Percentiles rank a stretch among this genome's conserved stretches.
Evolutionary conservation across 2,888 invertebrate genomes (phyloP).

Genomic region (Eledone cirrhosa): DNA sequence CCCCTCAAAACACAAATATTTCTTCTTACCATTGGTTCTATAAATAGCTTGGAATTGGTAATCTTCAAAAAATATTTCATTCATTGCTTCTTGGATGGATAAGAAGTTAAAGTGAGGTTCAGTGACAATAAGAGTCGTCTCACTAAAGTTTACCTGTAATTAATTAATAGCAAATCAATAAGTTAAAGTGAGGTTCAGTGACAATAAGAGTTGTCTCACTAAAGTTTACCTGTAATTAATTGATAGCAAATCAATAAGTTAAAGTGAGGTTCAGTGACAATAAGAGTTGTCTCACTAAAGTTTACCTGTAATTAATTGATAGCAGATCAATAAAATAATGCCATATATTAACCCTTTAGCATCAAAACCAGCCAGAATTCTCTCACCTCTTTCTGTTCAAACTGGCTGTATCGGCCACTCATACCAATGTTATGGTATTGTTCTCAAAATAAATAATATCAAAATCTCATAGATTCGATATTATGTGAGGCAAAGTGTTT

Average conservation of each 20-base stretch:
- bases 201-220: constrained; percentile 82
- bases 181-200: constrained; percentile 95
- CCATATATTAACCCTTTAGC: too few relatives aligned
- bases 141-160: constrained; percentile 68
- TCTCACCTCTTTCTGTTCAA: too few relatives aligned
- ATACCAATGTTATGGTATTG: too few relatives aligned
- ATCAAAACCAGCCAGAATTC: too few relatives aligned
- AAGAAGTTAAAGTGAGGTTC: constrained; percentile 94
- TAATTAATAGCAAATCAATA: too few relatives aligned
- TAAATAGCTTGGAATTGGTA: constrained; percentile 88
- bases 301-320: constrained; percentile 54
- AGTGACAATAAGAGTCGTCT: constrained; percentile 85
- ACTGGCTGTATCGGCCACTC: too few relatives aligned
- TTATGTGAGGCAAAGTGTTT: too few relatives aligned
- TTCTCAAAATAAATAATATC: too few relatives aligned
- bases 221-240: constrained; percentile 61
- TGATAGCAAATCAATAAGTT: too few relatives aligned
- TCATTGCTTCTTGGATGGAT: constrained; percentile 90
- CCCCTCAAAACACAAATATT: background rate
- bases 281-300: constrained; percentile 77
- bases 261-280: constrained; percentile 93
- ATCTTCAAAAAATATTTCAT: constrained; percentile 97
- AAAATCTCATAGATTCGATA: too few relatives aligned
- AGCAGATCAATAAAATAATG: too few relatives aligned
- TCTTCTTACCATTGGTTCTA: constrained; percentile 74